Evolutionary conservation across 2,113 vertebrate species (phyloP).

Genomic region (human): DNA sequence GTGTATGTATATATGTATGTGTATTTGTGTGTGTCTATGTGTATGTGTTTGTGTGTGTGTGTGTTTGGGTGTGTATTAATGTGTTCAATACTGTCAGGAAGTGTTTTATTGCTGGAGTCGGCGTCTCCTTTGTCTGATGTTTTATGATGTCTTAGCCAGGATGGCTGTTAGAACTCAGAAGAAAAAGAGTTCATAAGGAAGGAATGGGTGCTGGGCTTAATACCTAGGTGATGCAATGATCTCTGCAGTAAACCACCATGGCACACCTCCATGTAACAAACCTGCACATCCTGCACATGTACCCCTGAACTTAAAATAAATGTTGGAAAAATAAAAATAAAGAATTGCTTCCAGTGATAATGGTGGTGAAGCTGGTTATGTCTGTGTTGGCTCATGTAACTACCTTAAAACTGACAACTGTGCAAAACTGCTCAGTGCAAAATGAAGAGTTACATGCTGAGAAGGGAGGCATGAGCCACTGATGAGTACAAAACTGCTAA

Average conservation of each 20-base stretch:
- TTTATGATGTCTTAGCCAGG: not conserved
- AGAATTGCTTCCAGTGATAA: not conserved
- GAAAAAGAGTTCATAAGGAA: not conserved
- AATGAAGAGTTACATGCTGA: fast-evolving
- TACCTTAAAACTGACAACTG: not conserved
- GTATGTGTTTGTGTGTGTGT: not conserved
- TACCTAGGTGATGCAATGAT: no score
- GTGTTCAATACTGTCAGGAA: not conserved
- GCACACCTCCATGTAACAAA: no score
- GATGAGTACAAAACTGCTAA: not conserved
- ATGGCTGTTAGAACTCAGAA: not conserved
- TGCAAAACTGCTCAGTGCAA: not conserved
- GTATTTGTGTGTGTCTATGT: not conserved
- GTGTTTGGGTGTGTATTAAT: not conserved
- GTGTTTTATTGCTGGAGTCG: not conserved
- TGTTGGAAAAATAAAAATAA: no score
- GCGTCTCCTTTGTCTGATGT: not conserved
- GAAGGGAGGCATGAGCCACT: not conserved
- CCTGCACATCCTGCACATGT: no score
- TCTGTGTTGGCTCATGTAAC: not conserved
- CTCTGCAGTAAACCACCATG: no score
- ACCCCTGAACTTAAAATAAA: no score
- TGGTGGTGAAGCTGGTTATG: not conserved
- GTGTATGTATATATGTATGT: not conserved
- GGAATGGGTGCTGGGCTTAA: no score